Conservation (phyloP, 2,888 invertebrate genomes). For the Drosophila birchii region DNA sequence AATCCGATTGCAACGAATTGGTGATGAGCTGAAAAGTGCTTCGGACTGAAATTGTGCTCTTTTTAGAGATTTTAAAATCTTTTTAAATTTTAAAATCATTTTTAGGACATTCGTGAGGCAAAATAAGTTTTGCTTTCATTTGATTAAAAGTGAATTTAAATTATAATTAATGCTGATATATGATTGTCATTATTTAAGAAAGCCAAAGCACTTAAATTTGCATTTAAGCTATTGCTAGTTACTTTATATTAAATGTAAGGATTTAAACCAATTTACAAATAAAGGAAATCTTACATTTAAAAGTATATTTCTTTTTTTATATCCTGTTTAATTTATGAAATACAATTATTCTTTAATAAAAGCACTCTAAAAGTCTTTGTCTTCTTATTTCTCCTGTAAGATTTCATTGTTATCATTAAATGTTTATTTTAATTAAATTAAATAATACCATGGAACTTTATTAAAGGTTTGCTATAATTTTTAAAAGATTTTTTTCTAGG, state of each 20-base stretch:
- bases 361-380: too few relatives aligned
- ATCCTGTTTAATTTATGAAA: neutral
- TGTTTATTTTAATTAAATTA: too few relatives aligned
- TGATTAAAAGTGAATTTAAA: neutral
- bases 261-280: too few relatives aligned
- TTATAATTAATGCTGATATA: neutral
- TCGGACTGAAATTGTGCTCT: neutral
- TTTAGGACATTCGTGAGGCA: too few relatives aligned
- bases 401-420: too few relatives aligned
- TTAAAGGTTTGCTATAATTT: too few relatives aligned
- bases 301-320: too few relatives aligned
- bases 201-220: neutral
- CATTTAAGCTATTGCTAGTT: too few relatives aligned
- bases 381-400: too few relatives aligned
- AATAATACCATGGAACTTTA: too few relatives aligned
- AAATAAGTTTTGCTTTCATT: neutral
- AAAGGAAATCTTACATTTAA: too few relatives aligned
- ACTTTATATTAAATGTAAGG: too few relatives aligned
- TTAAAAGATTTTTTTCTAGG: neutral
- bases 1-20: conserved; percentile 36
- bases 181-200: neutral
- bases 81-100: neutral
- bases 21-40: conserved; percentile 14
- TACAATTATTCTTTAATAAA: neutral
- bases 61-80: neutral